Conservation (phyloP, 2,113 vertebrate species). For the Zosterops pallidus region DNA sequence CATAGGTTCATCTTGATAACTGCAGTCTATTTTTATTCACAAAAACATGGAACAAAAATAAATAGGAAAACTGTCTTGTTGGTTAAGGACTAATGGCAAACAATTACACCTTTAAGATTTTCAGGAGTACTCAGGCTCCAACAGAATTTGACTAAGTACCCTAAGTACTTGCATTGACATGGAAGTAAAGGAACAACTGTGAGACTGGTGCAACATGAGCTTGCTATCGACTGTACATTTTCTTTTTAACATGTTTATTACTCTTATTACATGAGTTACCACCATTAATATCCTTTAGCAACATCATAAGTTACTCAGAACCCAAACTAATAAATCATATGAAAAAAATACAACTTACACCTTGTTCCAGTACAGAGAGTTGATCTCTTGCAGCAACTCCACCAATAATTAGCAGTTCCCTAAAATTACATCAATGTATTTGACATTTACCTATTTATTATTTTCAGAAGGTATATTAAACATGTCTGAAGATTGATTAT, state of each 20-base stretch:
- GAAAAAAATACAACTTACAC: conserved; percentile 77
- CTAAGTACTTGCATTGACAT: neutral
- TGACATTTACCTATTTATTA: neutral
- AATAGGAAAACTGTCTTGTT: neutral
- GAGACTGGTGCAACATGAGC: neutral
- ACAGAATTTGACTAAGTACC: neutral
- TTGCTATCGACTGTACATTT: neutral
- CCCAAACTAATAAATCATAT: neutral
- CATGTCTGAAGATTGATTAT: neutral
- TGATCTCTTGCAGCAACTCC: conserved; percentile 96
- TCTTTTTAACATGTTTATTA: neutral
- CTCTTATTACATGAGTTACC: neutral
- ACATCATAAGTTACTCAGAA: neutral
- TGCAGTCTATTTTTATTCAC: neutral
- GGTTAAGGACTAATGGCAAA: neutral
- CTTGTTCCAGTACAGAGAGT: conserved; percentile 88
- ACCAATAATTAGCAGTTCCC: conserved; percentile 94
- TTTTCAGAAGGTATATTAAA: neutral
- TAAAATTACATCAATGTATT: conserved; percentile 55
- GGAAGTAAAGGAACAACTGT: neutral
- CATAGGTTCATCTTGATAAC: neutral
- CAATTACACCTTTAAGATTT: neutral
- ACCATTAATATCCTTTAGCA: neutral
- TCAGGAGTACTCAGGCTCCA: neutral
- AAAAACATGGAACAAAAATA: neutral